Base-by-base conservation (phyloP, 2,113 vertebrate genomes). In the Silurus asotus region DNA sequence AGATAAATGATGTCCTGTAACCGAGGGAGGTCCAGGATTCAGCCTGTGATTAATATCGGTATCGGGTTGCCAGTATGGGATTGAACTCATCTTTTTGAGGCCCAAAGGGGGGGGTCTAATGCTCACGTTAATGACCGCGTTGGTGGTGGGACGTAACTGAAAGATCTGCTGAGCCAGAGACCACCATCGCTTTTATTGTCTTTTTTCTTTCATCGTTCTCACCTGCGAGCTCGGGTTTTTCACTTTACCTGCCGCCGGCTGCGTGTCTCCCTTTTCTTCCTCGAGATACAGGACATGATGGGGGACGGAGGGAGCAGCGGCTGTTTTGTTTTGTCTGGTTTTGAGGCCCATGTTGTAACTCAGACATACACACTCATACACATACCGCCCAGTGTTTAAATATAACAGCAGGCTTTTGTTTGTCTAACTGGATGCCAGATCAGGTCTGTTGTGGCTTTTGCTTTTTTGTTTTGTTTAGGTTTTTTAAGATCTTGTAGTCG, bases 31-130 rank as follows among this genome's bases (percentile, higher is more conserved):
- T 94, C 94, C 94, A 92, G 94, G 93, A 93, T 93, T 92, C 92
- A 92, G 89, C 91, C 90, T 89, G 92, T 95, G 94, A 95, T 95
- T 95, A 94, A 95, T 95, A 92, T 90, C 84, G 87, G n/a, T 91
- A 93, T 95, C 92, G 9, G 83, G 93, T 95, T 94, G 93, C 93
- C 92, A 92, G 92, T 93, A 94, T 89, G 93, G 51, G 90, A 92
- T 93, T 75, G 90, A 88, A 89, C 90, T 91, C 87, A 86, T 89
- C 90, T 90, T 87, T 85, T 89, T 87, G 69, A 61, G 55, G 89
- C 87, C 84, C 56, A 49, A 3, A 37, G 3, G 37, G 37, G 59
- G 49, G 14, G 80, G 17, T 62, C 81, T 88, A 92, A 93, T 91
- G 88, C 89, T 91, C 10, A 48, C 11, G 1, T 8, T 79, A 2